Evolutionary conservation across 2,888 invertebrate species (phyloP).

Genomic region (Malthinus seriepunctatus): DNA sequence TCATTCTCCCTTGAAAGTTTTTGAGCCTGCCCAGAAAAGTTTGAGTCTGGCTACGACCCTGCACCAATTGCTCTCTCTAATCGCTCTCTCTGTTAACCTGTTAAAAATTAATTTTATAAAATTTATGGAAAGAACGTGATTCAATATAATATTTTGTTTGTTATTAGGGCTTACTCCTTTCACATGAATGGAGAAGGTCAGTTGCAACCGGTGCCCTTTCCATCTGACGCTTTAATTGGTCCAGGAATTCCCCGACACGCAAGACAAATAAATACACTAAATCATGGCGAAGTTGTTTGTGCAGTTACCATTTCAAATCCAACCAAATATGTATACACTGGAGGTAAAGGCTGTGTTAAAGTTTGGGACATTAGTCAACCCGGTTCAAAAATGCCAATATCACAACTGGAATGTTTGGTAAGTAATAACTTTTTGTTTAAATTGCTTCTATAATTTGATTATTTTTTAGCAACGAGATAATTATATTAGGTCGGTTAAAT

Average conservation of each 20-base stretch:
- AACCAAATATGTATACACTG: slow-evolving; percentile 92
- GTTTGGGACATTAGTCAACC: slow-evolving; percentile 96
- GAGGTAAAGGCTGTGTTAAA: slow-evolving; percentile 96
- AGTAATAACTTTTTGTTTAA: slow-evolving; percentile 47
- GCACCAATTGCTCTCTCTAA: too few species aligned
- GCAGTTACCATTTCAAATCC: slow-evolving; percentile 95
- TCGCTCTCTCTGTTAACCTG: too few species aligned
- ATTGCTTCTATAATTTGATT: not conserved
- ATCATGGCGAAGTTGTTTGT: slow-evolving; percentile 96
- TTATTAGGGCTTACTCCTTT: slow-evolving; percentile 89
- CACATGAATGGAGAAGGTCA: slow-evolving; percentile 89
- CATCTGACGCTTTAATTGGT: slow-evolving; percentile 89
- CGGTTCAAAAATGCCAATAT: slow-evolving; percentile 82
- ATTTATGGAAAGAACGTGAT: too few species aligned
- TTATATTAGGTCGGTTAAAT: slow-evolving; percentile 93
- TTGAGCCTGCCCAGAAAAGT: too few species aligned
- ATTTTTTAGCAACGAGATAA: slow-evolving; percentile 81
- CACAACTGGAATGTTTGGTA: slow-evolving; percentile 89
- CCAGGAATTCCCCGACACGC: slow-evolving; percentile 94
- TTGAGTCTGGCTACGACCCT: too few species aligned
- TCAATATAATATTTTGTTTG: not conserved
- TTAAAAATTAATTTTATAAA: too few species aligned
- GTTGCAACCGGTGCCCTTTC: slow-evolving; percentile 92
- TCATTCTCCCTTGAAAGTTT: too few species aligned
- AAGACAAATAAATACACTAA: slow-evolving; percentile 87